These are phyloP conservation scores for Stictocephala bisonia DNA, from an alignment of 2,888 invertebrate genomes.

Conservation along the genomic window DNA sequence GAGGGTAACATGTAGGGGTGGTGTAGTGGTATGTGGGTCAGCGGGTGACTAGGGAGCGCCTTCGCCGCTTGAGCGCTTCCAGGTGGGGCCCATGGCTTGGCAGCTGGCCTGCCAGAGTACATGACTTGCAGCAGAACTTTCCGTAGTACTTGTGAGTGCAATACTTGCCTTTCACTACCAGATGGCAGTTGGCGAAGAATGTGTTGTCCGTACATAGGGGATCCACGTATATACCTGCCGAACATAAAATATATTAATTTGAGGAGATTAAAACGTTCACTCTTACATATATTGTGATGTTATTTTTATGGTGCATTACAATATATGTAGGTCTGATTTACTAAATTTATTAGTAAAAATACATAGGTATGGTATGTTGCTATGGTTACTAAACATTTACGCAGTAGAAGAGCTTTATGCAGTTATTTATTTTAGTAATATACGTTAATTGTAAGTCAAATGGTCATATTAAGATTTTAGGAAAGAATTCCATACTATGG, in stretches of 20 bases:
- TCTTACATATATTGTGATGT: too few relatives aligned
- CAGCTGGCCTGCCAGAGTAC: constrained; percentile 83
- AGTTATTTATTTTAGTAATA: too few relatives aligned
- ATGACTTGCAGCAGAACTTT: constrained; percentile 93
- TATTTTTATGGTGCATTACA: too few relatives aligned
- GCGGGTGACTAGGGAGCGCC: constrained; percentile 30
- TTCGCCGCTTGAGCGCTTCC: constrained; percentile 35
- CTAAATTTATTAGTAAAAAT: not conserved
- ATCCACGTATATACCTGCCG: constrained; percentile 77
- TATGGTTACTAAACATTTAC: too few relatives aligned
- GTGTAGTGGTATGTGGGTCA: constrained; percentile 14
- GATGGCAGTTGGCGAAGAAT: constrained; percentile 88
- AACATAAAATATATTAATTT: too few relatives aligned
- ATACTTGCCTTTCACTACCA: constrained; percentile 86
- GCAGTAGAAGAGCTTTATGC: too few relatives aligned
- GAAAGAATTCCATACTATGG: too few relatives aligned
- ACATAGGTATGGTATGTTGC: too few relatives aligned
- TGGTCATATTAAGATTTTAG: too few relatives aligned
- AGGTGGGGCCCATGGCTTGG: constrained; percentile 44
- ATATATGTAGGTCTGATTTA: too few relatives aligned
- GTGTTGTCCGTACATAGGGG: constrained; percentile 88
- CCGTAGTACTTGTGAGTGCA: constrained; percentile 94
- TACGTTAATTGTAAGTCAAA: too few relatives aligned
- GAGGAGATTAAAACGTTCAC: too few relatives aligned
- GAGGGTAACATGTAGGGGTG: constrained; percentile 13